Evolutionary conservation across 2,888 invertebrate species (phyloP).

Genomic region (Amphipoea oculea): DNA sequence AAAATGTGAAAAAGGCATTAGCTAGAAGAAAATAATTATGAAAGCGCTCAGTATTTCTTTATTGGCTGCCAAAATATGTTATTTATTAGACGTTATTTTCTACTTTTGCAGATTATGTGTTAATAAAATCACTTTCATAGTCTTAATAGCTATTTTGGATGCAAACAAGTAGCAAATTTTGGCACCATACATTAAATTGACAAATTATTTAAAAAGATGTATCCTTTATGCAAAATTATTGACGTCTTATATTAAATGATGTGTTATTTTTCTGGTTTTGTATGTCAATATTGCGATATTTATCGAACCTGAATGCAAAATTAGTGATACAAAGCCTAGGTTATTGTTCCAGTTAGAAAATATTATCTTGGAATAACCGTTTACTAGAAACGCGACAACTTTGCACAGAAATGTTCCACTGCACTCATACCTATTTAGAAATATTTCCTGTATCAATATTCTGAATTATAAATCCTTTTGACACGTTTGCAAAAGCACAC

Average conservation of each 20-base stretch:
- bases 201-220: slow-evolving; percentile 40
- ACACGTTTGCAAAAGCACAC: neutral
- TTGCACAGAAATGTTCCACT: neutral
- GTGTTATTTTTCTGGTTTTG: slow-evolving; percentile 25
- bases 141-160: slow-evolving; percentile 9
- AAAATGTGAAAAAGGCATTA: no score
- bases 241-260: slow-evolving; percentile 21
- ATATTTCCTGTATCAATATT: neutral
- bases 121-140: slow-evolving; percentile 19
- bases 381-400: neutral
- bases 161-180: slow-evolving; percentile 25
- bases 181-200: slow-evolving; percentile 37
- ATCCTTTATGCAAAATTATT: slow-evolving; percentile 41
- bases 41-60: neutral
- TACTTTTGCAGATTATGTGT: neutral
- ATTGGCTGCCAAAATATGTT: neutral
- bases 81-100: neutral
- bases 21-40: neutral
- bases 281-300: slow-evolving; percentile 13
- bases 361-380: neutral
- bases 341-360: slow-evolving; percentile 5
- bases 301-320: neutral
- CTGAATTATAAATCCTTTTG: neutral
- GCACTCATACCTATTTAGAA: neutral
- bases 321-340: slow-evolving; percentile 1